Evolutionary conservation across 2,888 invertebrate genomes (phyloP).

Genomic region (Cataglyphis livida): DNA sequence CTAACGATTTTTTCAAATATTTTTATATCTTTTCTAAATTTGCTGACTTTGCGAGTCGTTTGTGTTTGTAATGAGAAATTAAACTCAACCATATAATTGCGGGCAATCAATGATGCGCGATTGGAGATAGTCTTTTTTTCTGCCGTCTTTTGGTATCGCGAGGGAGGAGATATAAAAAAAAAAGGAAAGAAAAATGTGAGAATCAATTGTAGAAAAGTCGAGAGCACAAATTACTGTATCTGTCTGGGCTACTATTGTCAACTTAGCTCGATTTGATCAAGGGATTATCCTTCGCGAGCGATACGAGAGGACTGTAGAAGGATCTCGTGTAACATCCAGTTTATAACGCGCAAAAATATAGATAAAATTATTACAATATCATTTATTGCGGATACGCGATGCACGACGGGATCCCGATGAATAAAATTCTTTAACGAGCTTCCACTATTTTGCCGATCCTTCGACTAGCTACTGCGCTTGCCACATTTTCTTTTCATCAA

Average conservation of each 20-base stretch:
- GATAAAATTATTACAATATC: constrained; percentile 18
- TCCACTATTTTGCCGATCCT: constrained; percentile 2
- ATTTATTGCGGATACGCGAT: constrained; percentile 1
- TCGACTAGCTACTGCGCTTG: background rate
- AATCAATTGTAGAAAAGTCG: constrained; percentile 41
- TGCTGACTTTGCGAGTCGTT: background rate
- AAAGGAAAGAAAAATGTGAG: constrained; percentile 11
- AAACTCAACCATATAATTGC: background rate
- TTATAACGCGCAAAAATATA: constrained; percentile 1
- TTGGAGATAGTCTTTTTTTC: background rate
- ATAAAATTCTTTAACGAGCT: constrained; percentile 13
- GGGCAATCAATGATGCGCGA: background rate
- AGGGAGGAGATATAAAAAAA: constrained; percentile 15
- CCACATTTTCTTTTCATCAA: constrained; percentile 4
- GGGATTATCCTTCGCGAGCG: constrained; percentile 44
- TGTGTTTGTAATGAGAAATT: background rate
- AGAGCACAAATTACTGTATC: constrained; percentile 41
- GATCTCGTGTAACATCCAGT: constrained; percentile 29
- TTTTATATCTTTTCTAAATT: background rate
- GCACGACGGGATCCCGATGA: constrained; percentile 11
- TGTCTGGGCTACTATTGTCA: constrained; percentile 17
- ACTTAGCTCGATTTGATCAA: constrained; percentile 39
- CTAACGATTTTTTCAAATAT: background rate
- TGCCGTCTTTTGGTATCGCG: background rate
- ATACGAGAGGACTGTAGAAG: constrained; percentile 50